Percentiles rank a stretch among this genome's conserved stretches.
Conservation (phyloP, 2,888 invertebrate genomes). For the Metellina segmentata region DNA sequence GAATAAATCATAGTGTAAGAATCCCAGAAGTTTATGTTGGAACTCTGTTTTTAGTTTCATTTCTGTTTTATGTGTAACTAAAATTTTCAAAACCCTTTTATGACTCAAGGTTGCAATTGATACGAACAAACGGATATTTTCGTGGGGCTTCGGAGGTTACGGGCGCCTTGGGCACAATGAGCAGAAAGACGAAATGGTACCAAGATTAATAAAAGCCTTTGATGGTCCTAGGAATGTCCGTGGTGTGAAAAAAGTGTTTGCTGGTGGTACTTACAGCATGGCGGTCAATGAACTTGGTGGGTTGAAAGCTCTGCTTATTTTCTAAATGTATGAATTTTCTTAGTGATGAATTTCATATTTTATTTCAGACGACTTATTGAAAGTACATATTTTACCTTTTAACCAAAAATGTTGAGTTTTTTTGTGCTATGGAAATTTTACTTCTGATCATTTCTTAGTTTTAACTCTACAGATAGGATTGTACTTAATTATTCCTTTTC, state of each 20-base stretch:
- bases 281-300: constrained; percentile 86
- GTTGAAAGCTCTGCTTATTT: background rate
- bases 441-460: too few species aligned
- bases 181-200: constrained; percentile 93
- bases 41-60: background rate
- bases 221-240: constrained; percentile 86
- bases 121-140: constrained; percentile 92
- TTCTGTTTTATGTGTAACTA: background rate
- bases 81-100: background rate
- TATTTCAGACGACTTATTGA: too few species aligned
- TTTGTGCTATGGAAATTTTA: too few species aligned
- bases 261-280: constrained; percentile 93
- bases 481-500: too few species aligned
- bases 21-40: background rate
- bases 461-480: too few species aligned
- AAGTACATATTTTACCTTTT: too few species aligned
- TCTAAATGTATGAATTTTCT: background rate
- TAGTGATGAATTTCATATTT: too few species aligned
- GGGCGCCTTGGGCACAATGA: constrained; percentile 96
- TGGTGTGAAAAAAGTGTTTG: constrained; percentile 88
- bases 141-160: constrained; percentile 98
- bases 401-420: too few species aligned
- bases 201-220: constrained; percentile 92
- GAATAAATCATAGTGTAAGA: constrained; percentile 92
- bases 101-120: constrained; percentile 84